A percentile compares a stretch with the other conserved stretches of the same genome.
These are phyloP conservation scores for Oxystoma pomonae DNA, from an alignment of 2,888 invertebrate genomes.

Conservation along the genomic window DNA sequence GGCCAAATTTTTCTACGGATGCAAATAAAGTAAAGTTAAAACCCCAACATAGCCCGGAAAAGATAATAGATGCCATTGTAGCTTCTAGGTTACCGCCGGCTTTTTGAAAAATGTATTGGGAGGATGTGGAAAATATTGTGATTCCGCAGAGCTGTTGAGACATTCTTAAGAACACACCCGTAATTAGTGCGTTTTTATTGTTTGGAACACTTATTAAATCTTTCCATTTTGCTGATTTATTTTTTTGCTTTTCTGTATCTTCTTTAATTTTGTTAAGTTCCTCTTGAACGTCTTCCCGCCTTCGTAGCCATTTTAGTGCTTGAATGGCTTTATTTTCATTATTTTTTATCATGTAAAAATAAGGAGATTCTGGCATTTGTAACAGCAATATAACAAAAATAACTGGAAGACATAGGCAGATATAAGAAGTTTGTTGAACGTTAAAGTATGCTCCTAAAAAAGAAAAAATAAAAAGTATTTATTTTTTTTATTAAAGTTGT, in stretches of 20 bases:
- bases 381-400: not conserved
- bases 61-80: constrained; percentile 33
- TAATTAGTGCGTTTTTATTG: constrained; percentile 33
- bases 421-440: constrained; percentile 41
- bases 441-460: constrained; percentile 53
- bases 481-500: no score
- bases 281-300: constrained; percentile 27
- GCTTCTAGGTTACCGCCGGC: constrained; percentile 37
- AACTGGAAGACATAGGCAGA: not conserved
- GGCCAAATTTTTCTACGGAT: constrained; percentile 26
- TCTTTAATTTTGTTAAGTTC: constrained; percentile 27
- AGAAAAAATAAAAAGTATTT: no score
- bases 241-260: constrained; percentile 33
- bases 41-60: constrained; percentile 21
- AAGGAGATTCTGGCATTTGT: not conserved
- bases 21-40: constrained; percentile 23
- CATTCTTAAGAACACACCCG: constrained; percentile 31
- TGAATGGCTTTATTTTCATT: constrained; percentile 26
- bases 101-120: constrained; percentile 37
- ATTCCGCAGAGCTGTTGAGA: constrained; percentile 36
- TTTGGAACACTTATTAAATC: constrained; percentile 32
- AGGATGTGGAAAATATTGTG: constrained; percentile 31
- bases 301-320: constrained; percentile 27
- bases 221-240: constrained; percentile 34
- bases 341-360: constrained; percentile 17